These are phyloP conservation scores for Agapornis canus DNA, from an alignment of 2,797 vertebrate species.

Conservation along the genomic window DNA sequence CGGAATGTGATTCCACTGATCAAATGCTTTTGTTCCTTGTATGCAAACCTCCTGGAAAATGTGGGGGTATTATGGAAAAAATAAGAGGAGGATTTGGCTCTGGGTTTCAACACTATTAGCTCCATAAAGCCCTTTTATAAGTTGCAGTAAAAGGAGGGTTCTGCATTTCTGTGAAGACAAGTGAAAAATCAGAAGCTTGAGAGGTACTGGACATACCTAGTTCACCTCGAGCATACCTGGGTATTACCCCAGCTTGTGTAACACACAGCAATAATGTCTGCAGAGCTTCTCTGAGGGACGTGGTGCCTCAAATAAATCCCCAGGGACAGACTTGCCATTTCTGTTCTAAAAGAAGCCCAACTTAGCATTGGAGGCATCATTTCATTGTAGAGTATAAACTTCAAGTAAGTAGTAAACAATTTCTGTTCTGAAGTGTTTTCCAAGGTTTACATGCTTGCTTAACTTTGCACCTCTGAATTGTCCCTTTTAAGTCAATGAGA, in stretches of 20 bases:
- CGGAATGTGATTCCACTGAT: neutral
- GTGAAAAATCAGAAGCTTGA: neutral
- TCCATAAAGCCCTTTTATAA: neutral
- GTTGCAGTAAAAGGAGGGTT: neutral
- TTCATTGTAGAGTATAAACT: neutral
- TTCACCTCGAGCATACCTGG: accelerated
- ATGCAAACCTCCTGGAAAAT: neutral
- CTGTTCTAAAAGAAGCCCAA: neutral
- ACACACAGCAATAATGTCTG: neutral
- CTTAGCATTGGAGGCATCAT: neutral
- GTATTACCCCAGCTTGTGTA: neutral
- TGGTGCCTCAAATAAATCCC: neutral
- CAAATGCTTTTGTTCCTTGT: neutral
- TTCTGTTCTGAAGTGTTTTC: neutral
- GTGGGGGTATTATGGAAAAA: neutral
- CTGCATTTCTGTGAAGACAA: neutral
- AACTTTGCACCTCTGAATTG: neutral
- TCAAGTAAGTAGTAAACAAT: neutral
- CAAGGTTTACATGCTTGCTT: neutral
- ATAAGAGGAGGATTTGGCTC: neutral
- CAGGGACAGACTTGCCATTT: neutral
- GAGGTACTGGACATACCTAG: neutral
- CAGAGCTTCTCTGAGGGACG: neutral
- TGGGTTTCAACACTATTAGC: neutral
- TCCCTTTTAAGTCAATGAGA: neutral